Percentiles rank a stretch among this genome's conserved stretches.
Conservation (phyloP, 2,888 invertebrate species). For the Lydus trimaculatus region DNA sequence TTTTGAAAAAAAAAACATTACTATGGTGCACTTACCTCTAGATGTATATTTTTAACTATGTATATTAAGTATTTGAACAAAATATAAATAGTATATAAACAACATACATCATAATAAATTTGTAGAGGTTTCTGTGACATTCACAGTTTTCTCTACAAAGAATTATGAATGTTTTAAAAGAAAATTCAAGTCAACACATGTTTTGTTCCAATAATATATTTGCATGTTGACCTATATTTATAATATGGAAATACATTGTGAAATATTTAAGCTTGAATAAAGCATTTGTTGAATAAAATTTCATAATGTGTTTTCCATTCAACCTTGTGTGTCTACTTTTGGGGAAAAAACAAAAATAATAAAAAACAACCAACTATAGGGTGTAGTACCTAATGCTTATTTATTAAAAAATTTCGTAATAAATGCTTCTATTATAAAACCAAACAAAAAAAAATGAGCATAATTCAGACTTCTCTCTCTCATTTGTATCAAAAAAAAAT, state of each 20-base stretch:
- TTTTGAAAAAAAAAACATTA: not conserved
- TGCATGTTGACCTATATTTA: slow-evolving; percentile 50
- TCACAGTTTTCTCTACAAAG: slow-evolving; percentile 40
- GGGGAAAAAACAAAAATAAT: not conserved
- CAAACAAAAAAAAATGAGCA: not conserved
- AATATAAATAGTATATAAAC: not conserved
- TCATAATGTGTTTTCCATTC: slow-evolving; percentile 74
- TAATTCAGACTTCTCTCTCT: not conserved
- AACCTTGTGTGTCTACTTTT: slow-evolving; percentile 15
- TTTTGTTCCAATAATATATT: slow-evolving; percentile 55
- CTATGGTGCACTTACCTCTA: slow-evolving; percentile 7
- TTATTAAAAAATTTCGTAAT: not conserved
- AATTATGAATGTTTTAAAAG: slow-evolving; percentile 34
- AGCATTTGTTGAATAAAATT: slow-evolving; percentile 71
- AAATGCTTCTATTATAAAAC: not conserved
- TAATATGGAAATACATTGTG: slow-evolving; percentile 74
- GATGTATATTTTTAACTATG: slow-evolving; percentile 5
- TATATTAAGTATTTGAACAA: slow-evolving; percentile 3
- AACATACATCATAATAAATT: not conserved
- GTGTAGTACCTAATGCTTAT: too few relatives aligned
- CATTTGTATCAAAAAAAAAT: not conserved
- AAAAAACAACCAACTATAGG: not conserved
- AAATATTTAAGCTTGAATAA: slow-evolving; percentile 68
- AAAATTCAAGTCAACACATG: slow-evolving; percentile 51
- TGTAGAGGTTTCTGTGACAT: slow-evolving; percentile 42